Percentiles rank a stretch among this genome's conserved stretches.
Evolutionary conservation across 2,888 invertebrate species (phyloP).

Genomic region (Drosophila nigritarsus): DNA sequence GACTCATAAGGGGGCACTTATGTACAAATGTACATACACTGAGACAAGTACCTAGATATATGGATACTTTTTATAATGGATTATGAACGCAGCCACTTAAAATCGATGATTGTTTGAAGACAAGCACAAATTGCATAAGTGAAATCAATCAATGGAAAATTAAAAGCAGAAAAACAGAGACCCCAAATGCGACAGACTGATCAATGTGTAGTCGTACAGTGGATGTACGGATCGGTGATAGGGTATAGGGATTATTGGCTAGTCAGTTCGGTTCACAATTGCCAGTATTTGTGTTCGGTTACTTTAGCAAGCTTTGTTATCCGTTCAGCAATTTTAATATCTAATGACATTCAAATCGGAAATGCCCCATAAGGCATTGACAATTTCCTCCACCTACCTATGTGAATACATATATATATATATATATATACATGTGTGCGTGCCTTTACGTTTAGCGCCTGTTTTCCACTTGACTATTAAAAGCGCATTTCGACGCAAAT

Average conservation of each 20-base stretch:
- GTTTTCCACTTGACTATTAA: constrained; percentile 55
- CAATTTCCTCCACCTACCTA: constrained; percentile 43
- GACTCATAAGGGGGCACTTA: constrained; percentile 10
- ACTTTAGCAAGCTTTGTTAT: constrained; percentile 7
- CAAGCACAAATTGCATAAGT: constrained; percentile 2
- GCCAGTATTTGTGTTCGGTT: background rate
- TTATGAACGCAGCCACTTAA: background rate
- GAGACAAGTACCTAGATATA: background rate
- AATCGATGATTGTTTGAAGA: constrained; percentile 13
- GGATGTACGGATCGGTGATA: background rate
- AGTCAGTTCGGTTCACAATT: background rate
- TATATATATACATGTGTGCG: background rate
- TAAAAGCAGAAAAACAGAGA: background rate
- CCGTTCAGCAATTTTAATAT: constrained; percentile 31
- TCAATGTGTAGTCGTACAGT: background rate
- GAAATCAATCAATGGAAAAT: constrained; percentile 40
- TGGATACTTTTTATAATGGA: background rate
- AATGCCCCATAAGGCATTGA: constrained; percentile 44
- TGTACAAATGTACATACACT: background rate
- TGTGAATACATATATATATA: background rate
- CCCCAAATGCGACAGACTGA: constrained; percentile 1
- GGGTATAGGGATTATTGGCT: constrained; percentile 3
- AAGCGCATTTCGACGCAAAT: constrained; percentile 61
- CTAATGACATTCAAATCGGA: constrained; percentile 61
- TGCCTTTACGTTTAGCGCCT: constrained; percentile 10